These are phyloP conservation scores for Zaprionus lineosus DNA, from an alignment of 2,888 invertebrate species.

Conservation along the genomic window DNA sequence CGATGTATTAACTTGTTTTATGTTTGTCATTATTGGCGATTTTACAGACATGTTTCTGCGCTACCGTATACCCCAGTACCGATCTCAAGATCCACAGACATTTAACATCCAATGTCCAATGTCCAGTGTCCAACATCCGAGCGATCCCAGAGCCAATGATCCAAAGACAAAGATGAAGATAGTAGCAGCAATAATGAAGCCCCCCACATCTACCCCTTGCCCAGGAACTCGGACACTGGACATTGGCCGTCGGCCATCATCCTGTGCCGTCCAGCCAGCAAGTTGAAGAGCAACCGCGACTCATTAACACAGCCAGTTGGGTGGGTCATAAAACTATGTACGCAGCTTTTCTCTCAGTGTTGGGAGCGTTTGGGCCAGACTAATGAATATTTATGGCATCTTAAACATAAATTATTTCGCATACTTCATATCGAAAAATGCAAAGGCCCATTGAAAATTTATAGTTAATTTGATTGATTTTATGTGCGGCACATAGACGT, in stretches of 20 bases:
- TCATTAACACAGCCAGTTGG: constrained; percentile 55
- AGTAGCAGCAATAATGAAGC: neutral
- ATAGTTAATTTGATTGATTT: constrained; percentile 79
- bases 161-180: constrained; percentile 13
- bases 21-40: constrained; percentile 78
- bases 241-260: too few species aligned
- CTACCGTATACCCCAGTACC: constrained; percentile 47
- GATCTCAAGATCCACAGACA: neutral
- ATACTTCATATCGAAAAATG: constrained; percentile 51
- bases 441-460: constrained; percentile 54
- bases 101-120: too few species aligned
- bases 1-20: constrained; percentile 78
- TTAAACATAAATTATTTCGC: constrained; percentile 76
- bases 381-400: constrained; percentile 74
- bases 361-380: constrained; percentile 31
- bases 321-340: constrained; percentile 65
- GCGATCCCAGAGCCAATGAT: constrained; percentile 5
- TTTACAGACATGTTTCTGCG: constrained; percentile 69
- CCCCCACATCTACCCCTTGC: too few species aligned
- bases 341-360: constrained; percentile 46
- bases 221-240: too few species aligned
- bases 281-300: constrained; percentile 36
- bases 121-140: too few species aligned
- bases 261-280: too few species aligned
- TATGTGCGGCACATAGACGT: constrained; percentile 49